Evolutionary conservation across 2,797 vertebrate genomes (phyloP), one percentile per base, ranked within the genome.

Genomic region (Anolis apletophallus): DNA sequence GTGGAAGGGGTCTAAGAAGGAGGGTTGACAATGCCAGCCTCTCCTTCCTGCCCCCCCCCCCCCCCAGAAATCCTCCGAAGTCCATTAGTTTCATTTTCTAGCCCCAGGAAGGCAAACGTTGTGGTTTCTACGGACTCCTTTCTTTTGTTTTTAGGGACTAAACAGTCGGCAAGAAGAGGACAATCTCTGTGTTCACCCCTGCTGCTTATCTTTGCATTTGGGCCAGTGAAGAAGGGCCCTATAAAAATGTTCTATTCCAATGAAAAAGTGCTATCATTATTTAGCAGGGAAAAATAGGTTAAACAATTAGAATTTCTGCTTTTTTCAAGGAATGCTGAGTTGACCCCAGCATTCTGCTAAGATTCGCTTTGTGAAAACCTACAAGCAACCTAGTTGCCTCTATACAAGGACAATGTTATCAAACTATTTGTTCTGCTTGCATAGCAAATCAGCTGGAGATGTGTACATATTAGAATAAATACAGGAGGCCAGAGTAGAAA

Each of bases 391-490:
- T 82, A 23, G 12, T 7, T 14, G 0, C 52, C 50, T 19, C 16
- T 40, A 2, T 5, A 0, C 14, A 17, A 68, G 88, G 85, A 46
- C 46, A 55, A 74, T 80, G 85, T 69, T 40, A 81, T 3, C 2
- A n/a, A 57, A 21, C 21, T 1, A 0, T 72, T 74, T 83, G 5
- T 86, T 2, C 11, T 64, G 59, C 81, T 5, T 21, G 32, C 29
- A 87, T 54, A 61, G 81, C 34, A 88, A 88, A 64, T 55, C 68
- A 26, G 6, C 74, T 86, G 52, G 54, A 34, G 64, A n/a, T 36
- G 76, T 67, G 80, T 21, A 75, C 77, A 79, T 73, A 8, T 19
- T 13, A 59, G 75, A 79, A 78, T 0, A 85, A 81, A 79, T 80
- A 69, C 64, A 55, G n/a, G 23, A 79, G n/a, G 26, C 40, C 32